Evolutionary conservation across 1,140 invertebrate genomes (phyloP).

Genomic region (Drosophila simulans): DNA sequence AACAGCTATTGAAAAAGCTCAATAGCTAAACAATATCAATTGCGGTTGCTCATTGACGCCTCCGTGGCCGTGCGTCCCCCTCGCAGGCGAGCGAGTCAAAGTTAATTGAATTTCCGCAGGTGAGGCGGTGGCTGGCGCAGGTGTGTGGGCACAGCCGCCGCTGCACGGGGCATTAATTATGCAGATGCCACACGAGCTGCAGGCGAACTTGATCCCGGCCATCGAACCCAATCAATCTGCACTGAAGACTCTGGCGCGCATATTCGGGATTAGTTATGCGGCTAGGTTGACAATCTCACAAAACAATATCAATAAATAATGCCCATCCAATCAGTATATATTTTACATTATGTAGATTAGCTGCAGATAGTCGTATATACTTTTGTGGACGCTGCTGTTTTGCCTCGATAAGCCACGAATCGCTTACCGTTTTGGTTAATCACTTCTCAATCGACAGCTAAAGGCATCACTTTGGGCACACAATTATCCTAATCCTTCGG

Average conservation of each 20-base stretch:
- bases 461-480: conserved; percentile 1
- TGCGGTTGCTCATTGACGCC: conserved; percentile 52
- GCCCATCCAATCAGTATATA: no score
- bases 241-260: neutral
- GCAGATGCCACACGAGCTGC: conserved; percentile 12
- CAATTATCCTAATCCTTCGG: conserved; percentile 30
- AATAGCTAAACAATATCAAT: no score
- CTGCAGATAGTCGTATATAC: neutral
- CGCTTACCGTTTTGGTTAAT: conserved; percentile 35
- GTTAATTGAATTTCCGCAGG: conserved; percentile 51
- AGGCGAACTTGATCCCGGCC: neutral
- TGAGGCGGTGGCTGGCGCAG: neutral
- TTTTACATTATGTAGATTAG: neutral
- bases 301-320: neutral
- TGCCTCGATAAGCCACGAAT: conserved; percentile 6
- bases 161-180: neutral
- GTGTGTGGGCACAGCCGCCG: neutral
- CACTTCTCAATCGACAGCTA: conserved; percentile 16
- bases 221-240: conserved; percentile 14
- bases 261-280: no score
- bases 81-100: conserved; percentile 5
- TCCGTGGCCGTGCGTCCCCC: conserved; percentile 2
- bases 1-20: no score
- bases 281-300: no score
- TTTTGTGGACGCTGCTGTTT: neutral